Evolutionary conservation across 23 tunicate species (phyloP), one percentile per base, ranked within the genome.

Genomic region (Corella eumyota): DNA sequence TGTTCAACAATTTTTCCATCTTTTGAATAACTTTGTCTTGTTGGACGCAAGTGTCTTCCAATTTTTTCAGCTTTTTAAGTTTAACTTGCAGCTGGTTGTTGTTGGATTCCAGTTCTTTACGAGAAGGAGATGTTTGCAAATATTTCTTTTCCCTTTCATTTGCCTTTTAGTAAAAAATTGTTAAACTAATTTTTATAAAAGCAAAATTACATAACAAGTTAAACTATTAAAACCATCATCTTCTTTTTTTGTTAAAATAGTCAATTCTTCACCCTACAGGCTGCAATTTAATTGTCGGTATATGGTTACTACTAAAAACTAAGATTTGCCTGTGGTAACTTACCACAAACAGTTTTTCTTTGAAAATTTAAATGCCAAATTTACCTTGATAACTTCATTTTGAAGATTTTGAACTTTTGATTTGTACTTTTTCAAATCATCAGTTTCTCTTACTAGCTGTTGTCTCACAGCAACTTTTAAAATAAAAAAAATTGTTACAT

Each of bases 21-120:
- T 88, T 88, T 45, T 67, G 81, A 21, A 88, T 88, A 5, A 88
- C 96, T 56, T 88, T 88, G 34, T 88, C 96, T 38, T 88, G 96
- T 36, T 88, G 77, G 22, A 77, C 35, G 40, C 77, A 64, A 6
- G 96, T 88, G 0, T 78, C 81, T 67, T 88, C 82, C 47, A 88
- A 34, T 61, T 73, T 78, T 51, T 73, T 64, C 40, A 36, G 45
- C 37, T 79, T 88, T 58, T 68, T 61, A 26, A 54, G 58, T 50
- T 71, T 77, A 7, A 72, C 88, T 46, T 79, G 69, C 50, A 67
- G 68, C 48, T 62, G 45, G 0, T 23, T 3, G 15, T 61, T 58
- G 15, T 47, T 62, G 31, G 33, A 51, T 33, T 78, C 80, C 32
- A 60, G 66, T 19, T 77, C 79, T 6, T 67, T 72, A 6, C 25